Evolutionary conservation across 2,113 vertebrate species (phyloP).

Genomic region (Sorex fumeus): DNA sequence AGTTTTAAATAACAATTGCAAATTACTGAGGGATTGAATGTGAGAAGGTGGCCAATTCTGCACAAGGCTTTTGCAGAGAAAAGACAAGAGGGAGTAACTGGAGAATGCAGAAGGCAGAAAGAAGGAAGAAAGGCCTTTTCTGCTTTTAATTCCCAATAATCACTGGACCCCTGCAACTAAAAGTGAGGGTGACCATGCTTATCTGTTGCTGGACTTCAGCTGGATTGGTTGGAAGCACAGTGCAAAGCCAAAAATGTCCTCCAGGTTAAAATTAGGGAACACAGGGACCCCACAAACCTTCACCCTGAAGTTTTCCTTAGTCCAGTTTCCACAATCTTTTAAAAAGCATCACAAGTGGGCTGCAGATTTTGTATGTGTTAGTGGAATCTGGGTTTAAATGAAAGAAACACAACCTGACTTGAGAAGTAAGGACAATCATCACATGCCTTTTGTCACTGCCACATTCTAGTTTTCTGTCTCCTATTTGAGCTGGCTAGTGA

Average conservation of each 20-base stretch:
- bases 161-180: not conserved
- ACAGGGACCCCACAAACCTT: not conserved
- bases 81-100: not conserved
- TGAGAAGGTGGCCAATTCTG: not conserved
- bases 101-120: not conserved
- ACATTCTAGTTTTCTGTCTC: not conserved
- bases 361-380: not conserved
- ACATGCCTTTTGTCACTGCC: not conserved
- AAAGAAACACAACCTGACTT: not conserved
- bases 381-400: not conserved
- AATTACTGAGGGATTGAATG: not conserved
- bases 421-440: not conserved
- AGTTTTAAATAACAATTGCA: not conserved
- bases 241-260: accelerated
- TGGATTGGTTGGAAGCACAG: accelerated
- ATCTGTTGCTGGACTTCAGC: accelerated
- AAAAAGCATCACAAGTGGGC: not conserved
- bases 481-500: not conserved
- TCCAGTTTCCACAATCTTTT: not conserved
- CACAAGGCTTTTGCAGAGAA: not conserved
- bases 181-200: accelerated
- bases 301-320: not conserved
- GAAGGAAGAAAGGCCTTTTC: not conserved
- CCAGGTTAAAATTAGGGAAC: not conserved
- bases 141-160: not conserved